Percentiles rank a stretch among this genome's conserved stretches.
phyloP scores from a whole-genome alignment of 2,888 invertebrate species.

The Apamea sordens region DNA sequence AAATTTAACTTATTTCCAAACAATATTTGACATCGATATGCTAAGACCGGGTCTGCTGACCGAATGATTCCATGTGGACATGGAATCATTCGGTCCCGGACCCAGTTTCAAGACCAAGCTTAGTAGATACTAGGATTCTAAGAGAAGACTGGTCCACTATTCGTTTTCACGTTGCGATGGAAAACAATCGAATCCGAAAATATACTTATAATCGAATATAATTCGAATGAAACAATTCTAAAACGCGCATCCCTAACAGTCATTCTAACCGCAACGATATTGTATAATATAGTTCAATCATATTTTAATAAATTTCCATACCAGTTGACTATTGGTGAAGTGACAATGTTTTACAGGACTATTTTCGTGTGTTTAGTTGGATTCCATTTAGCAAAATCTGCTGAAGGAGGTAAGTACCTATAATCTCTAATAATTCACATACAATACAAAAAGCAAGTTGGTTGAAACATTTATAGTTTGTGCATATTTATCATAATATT shows the following conservation, averaged over 20 bases:
- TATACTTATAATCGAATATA: conserved; percentile 5
- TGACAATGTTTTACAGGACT: conserved; percentile 34
- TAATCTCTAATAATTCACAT: not conserved
- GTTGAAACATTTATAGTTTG: not conserved
- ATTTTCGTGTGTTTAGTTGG: conserved; percentile 34
- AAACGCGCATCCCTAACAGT: not conserved
- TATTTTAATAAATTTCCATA: conserved; percentile 2
- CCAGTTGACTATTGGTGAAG: conserved; percentile 8
- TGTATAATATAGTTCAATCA: conserved; percentile 9
- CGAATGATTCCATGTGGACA: not conserved
- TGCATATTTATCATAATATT: not conserved
- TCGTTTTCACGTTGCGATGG: not conserved
- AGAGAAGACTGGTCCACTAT: not conserved
- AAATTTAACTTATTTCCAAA: not conserved
- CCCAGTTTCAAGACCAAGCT: too few relatives aligned
- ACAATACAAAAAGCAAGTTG: not conserved
- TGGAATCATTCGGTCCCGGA: too few relatives aligned
- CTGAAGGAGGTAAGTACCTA: conserved; percentile 32
- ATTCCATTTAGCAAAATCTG: conserved; percentile 7
- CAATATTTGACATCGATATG: not conserved
- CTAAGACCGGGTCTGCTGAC: not conserved
- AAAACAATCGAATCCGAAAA: conserved; percentile 18
- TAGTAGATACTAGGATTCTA: not conserved
- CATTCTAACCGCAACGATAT: conserved; percentile 32
- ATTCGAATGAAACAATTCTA: conserved; percentile 29